Evolutionary conservation across 2,113 vertebrate species (phyloP).

Genomic region (Actenoides lindsayi): DNA sequence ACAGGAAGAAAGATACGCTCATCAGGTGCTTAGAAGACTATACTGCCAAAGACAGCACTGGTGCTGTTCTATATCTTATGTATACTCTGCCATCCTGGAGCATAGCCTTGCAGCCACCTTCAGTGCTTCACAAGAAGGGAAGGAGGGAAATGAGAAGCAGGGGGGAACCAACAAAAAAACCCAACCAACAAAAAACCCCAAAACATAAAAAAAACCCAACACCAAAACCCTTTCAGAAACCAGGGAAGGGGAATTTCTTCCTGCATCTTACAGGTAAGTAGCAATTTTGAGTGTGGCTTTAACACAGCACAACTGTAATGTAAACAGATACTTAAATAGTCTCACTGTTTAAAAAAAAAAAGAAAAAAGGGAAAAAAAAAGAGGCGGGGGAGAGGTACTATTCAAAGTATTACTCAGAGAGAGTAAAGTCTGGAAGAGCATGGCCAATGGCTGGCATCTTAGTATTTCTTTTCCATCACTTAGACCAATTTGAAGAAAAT

Average conservation of each 20-base stretch:
- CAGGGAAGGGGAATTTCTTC: neutral
- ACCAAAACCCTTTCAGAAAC: neutral
- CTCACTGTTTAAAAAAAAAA: neutral
- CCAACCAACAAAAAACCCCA: neutral
- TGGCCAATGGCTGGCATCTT: slow-evolving; percentile 12
- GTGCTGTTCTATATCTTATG: too few species aligned
- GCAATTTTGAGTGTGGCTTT: neutral
- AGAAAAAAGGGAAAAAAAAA: too few species aligned
- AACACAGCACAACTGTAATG: neutral
- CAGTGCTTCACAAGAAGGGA: neutral
- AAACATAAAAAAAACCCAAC: neutral
- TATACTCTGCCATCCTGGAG: neutral
- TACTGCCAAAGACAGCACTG: neutral
- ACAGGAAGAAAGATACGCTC: neutral
- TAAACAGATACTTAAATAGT: slow-evolving; percentile 43
- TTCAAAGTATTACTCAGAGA: slow-evolving; percentile 17
- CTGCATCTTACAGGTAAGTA: neutral
- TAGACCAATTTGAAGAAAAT: slow-evolving; percentile 52
- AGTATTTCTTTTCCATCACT: slow-evolving; percentile 48
- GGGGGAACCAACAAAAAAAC: neutral
- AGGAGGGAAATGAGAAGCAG: neutral
- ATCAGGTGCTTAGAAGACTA: neutral
- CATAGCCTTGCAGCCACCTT: neutral
- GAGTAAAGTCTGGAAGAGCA: slow-evolving; percentile 42
- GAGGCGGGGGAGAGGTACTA: neutral